Percentiles rank a stretch among this genome's conserved stretches.
phyloP scores from a whole-genome alignment of 2,888 invertebrate species.

The Spisula subtruncata region DNA sequence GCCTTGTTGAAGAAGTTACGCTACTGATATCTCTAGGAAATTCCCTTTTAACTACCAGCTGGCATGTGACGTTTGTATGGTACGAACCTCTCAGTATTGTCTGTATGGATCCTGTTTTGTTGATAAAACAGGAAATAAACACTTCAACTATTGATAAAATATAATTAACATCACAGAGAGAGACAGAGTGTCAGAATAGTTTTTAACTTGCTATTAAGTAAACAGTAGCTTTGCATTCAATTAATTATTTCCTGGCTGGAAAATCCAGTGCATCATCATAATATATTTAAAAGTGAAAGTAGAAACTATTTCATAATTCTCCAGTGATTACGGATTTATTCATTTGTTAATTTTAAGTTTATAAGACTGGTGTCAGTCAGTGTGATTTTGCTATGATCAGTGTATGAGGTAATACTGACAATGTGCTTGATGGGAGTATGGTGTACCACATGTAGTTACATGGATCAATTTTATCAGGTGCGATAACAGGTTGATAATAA shows the following conservation, averaged over 20 bases:
- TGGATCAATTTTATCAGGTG: conserved; percentile 10
- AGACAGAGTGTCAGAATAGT: not conserved
- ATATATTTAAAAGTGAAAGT: not conserved
- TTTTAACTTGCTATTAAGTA: not conserved
- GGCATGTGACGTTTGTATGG: too few relatives aligned
- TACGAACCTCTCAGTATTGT: too few relatives aligned
- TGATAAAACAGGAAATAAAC: not conserved
- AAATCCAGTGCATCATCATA: not conserved
- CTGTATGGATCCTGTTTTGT: not conserved
- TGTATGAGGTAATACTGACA: not conserved
- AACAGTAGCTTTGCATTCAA: too few relatives aligned
- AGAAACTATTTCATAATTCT: not conserved
- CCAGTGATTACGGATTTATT: not conserved
- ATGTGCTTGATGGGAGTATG: not conserved
- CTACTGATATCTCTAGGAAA: too few relatives aligned
- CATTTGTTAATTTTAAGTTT: too few relatives aligned
- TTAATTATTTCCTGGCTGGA: not conserved
- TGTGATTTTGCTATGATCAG: too few relatives aligned
- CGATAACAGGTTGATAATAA: not conserved
- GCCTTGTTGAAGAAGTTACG: too few relatives aligned
- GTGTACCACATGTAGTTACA: not conserved
- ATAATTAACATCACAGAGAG: not conserved
- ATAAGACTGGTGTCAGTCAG: too few relatives aligned
- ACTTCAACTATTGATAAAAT: not conserved
- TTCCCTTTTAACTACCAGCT: too few relatives aligned